These are phyloP conservation scores for Porites evermanni DNA, from an alignment of 92 coral and sea anemone species.

Conservation along the genomic window DNA sequence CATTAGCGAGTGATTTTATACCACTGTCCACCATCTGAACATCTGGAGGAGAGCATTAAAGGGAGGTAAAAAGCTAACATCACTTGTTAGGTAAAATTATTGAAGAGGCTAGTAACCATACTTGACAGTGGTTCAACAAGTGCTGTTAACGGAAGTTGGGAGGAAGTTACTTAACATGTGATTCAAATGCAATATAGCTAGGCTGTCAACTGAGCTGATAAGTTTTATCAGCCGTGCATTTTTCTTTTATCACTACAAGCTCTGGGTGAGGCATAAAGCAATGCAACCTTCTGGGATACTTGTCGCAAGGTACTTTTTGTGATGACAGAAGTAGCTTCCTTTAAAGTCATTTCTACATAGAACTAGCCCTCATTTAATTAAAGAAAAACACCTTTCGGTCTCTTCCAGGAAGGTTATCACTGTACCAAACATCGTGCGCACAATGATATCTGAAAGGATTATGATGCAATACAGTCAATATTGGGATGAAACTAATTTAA, in stretches of 20 bases:
- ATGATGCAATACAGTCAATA: constrained; percentile 44
- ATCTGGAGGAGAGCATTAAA: too few species aligned
- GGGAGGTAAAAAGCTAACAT: too few species aligned
- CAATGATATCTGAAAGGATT: constrained; percentile 44
- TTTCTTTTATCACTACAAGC: not conserved
- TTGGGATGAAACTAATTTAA: constrained; percentile 37
- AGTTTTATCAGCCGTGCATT: not conserved
- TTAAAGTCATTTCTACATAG: constrained; percentile 7
- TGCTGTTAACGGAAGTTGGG: too few species aligned
- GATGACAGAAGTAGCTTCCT: constrained; percentile 5
- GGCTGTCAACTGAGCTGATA: not conserved
- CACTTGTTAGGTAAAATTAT: too few species aligned
- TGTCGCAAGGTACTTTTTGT: constrained; percentile 12
- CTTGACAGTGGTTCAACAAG: too few species aligned
- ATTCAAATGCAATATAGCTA: not conserved
- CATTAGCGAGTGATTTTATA: too few species aligned
- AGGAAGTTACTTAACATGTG: too few species aligned
- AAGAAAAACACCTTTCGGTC: constrained; percentile 9
- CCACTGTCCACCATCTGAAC: too few species aligned
- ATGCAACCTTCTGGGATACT: constrained; percentile 28
- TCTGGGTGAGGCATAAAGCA: constrained; percentile 32
- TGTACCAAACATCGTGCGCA: constrained; percentile 47
- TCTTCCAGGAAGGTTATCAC: constrained; percentile 16
- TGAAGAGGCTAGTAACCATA: too few species aligned
- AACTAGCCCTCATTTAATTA: constrained; percentile 44